Percentiles rank a stretch among this genome's conserved stretches.
Evolutionary conservation across 2,797 vertebrate species (phyloP).

Genomic region (Xenentodon cancila): DNA sequence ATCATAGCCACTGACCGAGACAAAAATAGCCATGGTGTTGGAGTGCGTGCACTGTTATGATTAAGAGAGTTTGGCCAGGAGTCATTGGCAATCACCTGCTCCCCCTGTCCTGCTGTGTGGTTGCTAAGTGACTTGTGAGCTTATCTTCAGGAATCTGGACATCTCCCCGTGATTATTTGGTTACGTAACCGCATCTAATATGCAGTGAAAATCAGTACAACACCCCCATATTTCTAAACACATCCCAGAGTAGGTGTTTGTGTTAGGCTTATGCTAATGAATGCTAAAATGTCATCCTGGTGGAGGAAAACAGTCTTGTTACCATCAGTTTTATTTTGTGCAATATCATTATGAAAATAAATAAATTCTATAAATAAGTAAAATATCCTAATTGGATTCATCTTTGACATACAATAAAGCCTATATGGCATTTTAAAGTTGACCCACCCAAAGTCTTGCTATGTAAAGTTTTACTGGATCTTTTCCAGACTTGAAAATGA

Average conservation of each 20-base stretch:
- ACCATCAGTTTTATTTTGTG: background rate
- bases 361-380: no score
- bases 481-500: slow-evolving; percentile 29
- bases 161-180: slow-evolving; percentile 53
- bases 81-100: slow-evolving; percentile 61
- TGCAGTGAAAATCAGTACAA: slow-evolving; percentile 55
- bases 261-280: slow-evolving; percentile 34
- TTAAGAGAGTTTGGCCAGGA: slow-evolving; percentile 54
- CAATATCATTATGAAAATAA: background rate
- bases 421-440: slow-evolving; percentile 3
- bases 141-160: slow-evolving; percentile 77
- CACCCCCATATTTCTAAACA: slow-evolving; percentile 66
- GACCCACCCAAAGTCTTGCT: slow-evolving; percentile 7
- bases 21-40: slow-evolving; percentile 45
- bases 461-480: background rate
- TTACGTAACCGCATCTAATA: slow-evolving; percentile 67
- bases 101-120: slow-evolving; percentile 53
- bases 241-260: slow-evolving; percentile 50
- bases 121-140: slow-evolving; percentile 75
- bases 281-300: slow-evolving; percentile 12
- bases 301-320: background rate
- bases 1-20: background rate
- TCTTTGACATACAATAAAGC: background rate
- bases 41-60: slow-evolving; percentile 42
- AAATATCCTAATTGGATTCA: background rate